Evolutionary conservation across 2,888 invertebrate genomes (phyloP), one percentile per base, ranked within the genome.

Genomic region (Mythimna pallens): DNA sequence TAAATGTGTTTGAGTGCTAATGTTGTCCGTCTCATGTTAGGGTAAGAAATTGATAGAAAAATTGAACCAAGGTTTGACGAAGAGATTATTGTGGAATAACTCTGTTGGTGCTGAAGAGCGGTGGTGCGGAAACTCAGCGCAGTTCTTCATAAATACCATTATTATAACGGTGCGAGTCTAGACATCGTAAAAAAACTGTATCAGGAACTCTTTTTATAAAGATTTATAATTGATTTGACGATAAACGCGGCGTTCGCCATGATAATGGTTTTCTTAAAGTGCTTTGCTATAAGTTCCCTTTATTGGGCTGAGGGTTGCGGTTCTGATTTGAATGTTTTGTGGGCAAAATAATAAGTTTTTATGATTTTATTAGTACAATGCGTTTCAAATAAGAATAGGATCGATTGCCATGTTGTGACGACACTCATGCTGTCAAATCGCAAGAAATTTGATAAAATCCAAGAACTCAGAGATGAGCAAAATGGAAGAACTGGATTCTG

Each of bases 121-220:
- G 58, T 83, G 74, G 55, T 55, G 83, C 81, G 73, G 73, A 70
- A 71, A 77, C 70, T 20, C 0, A 7, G 54, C 54, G 69, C 5
- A 36, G 22, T 59, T 76, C 73, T 73, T 62, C 70, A 75, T 74
- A 76, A 80, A 77, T 71, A 84, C 61, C 55, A 80, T 80, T 40
- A 82, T 59, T 68, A 74, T 84, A 84, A 78, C 80, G 72, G 84
- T 36, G 22, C 36, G 6, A 2, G 80, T 76, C 82, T 84, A 84
- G 84, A 84, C 84, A 34, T 14, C 54, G 34, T 70, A 78, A 80
- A 73, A 57, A 81, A 83, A 83, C 62, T 81, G 72, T 68, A 72
- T 59, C 70, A 68, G 65, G 65, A 69, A 76, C 64, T 70, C 6
- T 72, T 81, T 76, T 80, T 75, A 12, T 52, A 8, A 43, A 57